Base-by-base conservation (phyloP, 2,888 invertebrate genomes). In the Brenthis ino region DNA sequence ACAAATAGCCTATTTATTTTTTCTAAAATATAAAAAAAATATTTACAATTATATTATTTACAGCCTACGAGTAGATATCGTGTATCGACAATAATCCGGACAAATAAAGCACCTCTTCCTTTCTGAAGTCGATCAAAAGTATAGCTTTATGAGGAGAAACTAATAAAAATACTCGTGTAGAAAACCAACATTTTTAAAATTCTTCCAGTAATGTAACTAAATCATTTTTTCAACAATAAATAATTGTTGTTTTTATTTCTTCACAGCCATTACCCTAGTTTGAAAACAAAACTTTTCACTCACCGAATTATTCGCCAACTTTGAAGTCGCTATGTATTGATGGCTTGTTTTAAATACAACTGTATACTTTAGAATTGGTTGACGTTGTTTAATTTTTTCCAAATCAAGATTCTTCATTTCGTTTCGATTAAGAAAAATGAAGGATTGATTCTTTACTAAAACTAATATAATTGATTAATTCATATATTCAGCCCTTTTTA, bases 231-330 rank as follows among this genome's bases (percentile, higher is more conserved):
- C 37, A 43, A 54, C 60, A 60, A 54, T 33, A 51, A 14, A 57
- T 50, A 11, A 63, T 53, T 57, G 24, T 51, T 57, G 37, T 58
- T 50, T 57, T 43, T 50, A 43, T 65, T 57, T 57, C 50, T 51
- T 37, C 33, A 37, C 53, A 58, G 20, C 60, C 67, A 60, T 57
- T 68, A 68, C 50, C 68, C 70, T 54, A 71, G 63, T 71, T 71
- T 20, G n/a, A 14, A 8, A 68, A 67, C 60, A 47, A 58, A 70
- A 71, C 71, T 71, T 68, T 47, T 37, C 68, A 68, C 65, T 70
- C 48, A 37, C 57, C 57, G 57, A 68, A 58, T 65, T 65, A 71
- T 65, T 60, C 53, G 20, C 48, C 14, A 63, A 71, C 57, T 68
- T 65, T 57, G 37, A 54, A 63, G 37, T 43, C 57, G 43, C 57